Conservation (phyloP, 2,797 vertebrate genomes). For the Onychomys torridus region DNA sequence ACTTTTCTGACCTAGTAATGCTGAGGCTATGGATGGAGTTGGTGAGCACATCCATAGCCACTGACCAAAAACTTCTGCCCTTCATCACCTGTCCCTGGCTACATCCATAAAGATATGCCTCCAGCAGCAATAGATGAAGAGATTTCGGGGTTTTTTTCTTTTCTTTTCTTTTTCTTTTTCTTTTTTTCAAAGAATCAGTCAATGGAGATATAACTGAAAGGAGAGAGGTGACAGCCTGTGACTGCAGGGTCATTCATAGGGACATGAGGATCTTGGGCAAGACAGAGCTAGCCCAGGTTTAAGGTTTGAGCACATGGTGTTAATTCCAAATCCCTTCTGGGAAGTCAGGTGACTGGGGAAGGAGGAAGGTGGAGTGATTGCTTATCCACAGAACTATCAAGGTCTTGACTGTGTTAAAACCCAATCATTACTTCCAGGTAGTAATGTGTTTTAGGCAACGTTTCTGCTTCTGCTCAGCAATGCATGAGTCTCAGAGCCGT, state of each 20-base stretch:
- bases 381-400: constrained; percentile 73
- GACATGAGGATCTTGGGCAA: neutral
- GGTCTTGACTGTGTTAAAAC: constrained; percentile 78
- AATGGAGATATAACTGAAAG: constrained; percentile 17
- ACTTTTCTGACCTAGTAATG: neutral
- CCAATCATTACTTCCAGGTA: constrained; percentile 79
- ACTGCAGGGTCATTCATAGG: neutral
- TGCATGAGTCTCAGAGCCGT: constrained; percentile 71
- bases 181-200: constrained; percentile 50
- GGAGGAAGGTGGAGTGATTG: constrained; percentile 71
- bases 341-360: constrained; percentile 39
- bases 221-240: neutral
- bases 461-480: constrained; percentile 77
- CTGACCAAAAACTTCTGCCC: neutral
- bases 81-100: neutral
- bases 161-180: too few species aligned
- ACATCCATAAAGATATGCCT: constrained; percentile 33
- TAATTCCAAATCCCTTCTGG: constrained; percentile 68
- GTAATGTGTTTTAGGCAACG: constrained; percentile 72
- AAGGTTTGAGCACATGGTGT: constrained; percentile 40
- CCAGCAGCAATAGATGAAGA: constrained; percentile 20
- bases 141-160: constrained; percentile 44
- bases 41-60: neutral
- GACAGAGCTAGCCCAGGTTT: neutral
- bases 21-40: neutral